These are phyloP conservation scores for Amiota communis DNA, from an alignment of 2,888 invertebrate genomes.

Conservation along the genomic window DNA sequence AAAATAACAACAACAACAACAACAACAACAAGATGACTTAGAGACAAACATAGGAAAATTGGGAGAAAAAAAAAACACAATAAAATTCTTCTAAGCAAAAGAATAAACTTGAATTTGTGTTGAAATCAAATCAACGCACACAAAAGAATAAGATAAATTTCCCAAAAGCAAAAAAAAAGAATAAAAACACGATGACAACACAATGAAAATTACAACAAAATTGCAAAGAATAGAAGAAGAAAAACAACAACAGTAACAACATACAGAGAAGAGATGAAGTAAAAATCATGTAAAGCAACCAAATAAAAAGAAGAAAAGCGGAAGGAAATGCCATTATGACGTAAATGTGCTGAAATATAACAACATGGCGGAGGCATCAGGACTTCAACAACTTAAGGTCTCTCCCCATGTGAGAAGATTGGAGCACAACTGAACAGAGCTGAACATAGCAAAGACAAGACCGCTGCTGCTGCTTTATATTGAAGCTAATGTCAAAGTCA, in stretches of 20 bases:
- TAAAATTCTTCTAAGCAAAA: constrained; percentile 12
- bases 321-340: constrained; percentile 68
- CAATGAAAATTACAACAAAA: constrained; percentile 50
- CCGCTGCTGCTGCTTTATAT: constrained; percentile 31
- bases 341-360: constrained; percentile 68
- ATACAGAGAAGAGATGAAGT: constrained; percentile 36
- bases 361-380: constrained; percentile 57
- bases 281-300: constrained; percentile 38
- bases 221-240: constrained; percentile 44
- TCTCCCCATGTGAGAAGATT: background rate
- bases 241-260: constrained; percentile 34
- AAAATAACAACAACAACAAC: constrained; percentile 56
- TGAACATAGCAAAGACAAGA: background rate
- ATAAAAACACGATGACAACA: constrained; percentile 20
- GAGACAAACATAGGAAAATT: constrained; percentile 36
- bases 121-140: constrained; percentile 35
- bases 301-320: constrained; percentile 43
- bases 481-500: constrained; percentile 68
- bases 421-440: background rate
- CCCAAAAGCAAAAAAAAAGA: constrained; percentile 29
- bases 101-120: constrained; percentile 34
- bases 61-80: constrained; percentile 49
- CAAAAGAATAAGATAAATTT: constrained; percentile 53
- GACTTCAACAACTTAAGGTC: background rate
- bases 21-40: constrained; percentile 34